phyloP scores from a whole-genome alignment of 2,797 vertebrate genomes.

The Anabas testudineus region DNA sequence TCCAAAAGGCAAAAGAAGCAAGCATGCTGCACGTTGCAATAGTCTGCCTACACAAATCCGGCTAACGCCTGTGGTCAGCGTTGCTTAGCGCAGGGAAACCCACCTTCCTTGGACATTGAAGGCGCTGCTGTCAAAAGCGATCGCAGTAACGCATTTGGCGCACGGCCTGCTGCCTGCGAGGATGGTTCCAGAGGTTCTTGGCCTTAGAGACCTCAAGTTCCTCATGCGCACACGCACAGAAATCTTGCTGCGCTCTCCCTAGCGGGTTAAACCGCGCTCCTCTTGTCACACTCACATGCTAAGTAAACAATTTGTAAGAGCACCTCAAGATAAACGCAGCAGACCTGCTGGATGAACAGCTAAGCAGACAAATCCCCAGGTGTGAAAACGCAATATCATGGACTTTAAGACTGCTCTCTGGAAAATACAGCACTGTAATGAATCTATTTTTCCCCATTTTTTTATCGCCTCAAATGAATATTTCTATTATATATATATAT shows the following conservation, averaged over 20 bases:
- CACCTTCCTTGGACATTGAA: slow-evolving; percentile 50
- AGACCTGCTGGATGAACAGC: slow-evolving; percentile 42
- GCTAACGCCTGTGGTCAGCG: slow-evolving; percentile 54
- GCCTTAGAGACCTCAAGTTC: slow-evolving; percentile 28
- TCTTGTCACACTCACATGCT: slow-evolving; percentile 33
- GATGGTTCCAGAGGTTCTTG: slow-evolving; percentile 31
- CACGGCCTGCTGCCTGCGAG: slow-evolving; percentile 33
- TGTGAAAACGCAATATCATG: slow-evolving; percentile 55
- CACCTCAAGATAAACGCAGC: slow-evolving; percentile 35
- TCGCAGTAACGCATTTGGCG: slow-evolving; percentile 54
- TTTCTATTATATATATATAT: slow-evolving; percentile 1
- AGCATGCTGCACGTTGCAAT: slow-evolving; percentile 19
- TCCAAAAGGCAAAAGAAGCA: slow-evolving; percentile 9
- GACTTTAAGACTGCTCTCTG: slow-evolving; percentile 23
- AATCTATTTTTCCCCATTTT: slow-evolving; percentile 32
- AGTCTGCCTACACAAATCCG: slow-evolving; percentile 44
- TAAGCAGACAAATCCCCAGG: slow-evolving; percentile 55
- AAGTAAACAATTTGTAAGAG: slow-evolving; percentile 51
- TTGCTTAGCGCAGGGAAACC: slow-evolving; percentile 21
- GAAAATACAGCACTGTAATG: slow-evolving; percentile 17
- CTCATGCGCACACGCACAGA: background rate
- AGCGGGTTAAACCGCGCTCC: slow-evolving; percentile 7
- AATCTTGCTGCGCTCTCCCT: background rate
- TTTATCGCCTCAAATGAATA: slow-evolving; percentile 13
- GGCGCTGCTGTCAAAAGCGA: slow-evolving; percentile 61